Evolutionary conservation across 2,797 vertebrate genomes (phyloP).

Genomic region (Cryptoblepharus egeriae): DNA sequence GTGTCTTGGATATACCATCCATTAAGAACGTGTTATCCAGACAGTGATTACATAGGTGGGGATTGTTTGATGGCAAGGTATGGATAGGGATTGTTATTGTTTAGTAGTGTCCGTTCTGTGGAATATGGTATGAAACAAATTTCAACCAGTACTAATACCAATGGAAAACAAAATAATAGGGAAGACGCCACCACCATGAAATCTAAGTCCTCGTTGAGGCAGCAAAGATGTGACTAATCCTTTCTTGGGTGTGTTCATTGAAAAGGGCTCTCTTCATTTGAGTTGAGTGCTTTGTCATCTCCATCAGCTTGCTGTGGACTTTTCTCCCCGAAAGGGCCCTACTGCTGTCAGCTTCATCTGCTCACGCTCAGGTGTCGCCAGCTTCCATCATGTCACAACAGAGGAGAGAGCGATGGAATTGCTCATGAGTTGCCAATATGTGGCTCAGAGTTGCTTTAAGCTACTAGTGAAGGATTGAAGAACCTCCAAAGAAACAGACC

Average conservation of each 20-base stretch:
- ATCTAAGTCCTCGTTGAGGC: neutral
- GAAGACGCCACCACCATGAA: neutral
- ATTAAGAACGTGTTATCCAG: neutral
- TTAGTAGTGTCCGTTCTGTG: neutral
- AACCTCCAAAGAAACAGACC: neutral
- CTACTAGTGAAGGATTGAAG: neutral
- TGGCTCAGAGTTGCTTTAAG: neutral
- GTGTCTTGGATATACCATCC: neutral
- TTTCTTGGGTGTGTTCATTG: neutral
- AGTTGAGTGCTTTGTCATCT: neutral
- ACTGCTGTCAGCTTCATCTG: conserved; percentile 17
- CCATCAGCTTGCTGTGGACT: conserved; percentile 1
- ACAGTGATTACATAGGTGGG: neutral
- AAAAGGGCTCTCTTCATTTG: neutral
- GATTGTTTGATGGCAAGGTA: neutral
- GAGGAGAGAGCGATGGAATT: neutral
- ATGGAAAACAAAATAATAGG: neutral
- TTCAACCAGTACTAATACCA: neutral
- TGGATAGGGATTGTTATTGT: too few relatives aligned
- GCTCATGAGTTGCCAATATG: conserved; percentile 16
- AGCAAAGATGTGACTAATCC: neutral
- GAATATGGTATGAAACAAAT: neutral
- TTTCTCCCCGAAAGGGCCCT: neutral
- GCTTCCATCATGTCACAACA: conserved; percentile 5
- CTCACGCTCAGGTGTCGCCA: neutral